phyloP scores from a whole-genome alignment of 53 echinoderm and acorn worm species.

The Luidia sarsii region DNA sequence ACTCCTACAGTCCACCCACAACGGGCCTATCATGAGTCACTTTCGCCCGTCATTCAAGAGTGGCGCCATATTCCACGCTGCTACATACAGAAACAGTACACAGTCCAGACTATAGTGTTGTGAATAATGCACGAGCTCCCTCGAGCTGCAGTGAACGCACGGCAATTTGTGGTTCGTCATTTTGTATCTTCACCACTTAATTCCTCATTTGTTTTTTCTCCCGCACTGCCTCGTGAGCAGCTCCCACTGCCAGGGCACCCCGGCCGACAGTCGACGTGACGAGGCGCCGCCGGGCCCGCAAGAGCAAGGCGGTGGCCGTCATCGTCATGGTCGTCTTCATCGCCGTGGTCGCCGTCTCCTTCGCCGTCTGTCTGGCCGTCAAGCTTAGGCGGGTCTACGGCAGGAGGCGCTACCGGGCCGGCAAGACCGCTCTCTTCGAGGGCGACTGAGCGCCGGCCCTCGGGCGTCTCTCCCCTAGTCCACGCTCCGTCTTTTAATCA shows the following conservation, averaged over 20 bases:
- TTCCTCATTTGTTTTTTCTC: neutral
- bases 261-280: neutral
- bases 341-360: conserved; percentile 4
- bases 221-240: neutral
- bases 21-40: too few relatives aligned
- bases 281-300: neutral
- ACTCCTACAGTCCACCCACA: too few relatives aligned
- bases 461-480: neutral
- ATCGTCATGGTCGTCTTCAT: conserved; percentile 23
- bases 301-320: neutral
- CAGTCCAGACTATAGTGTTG: too few relatives aligned
- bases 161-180: too few relatives aligned
- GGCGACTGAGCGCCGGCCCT: neutral
- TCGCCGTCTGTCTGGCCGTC: conserved; percentile 1
- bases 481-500: too few relatives aligned
- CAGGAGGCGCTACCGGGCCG: conserved; percentile 11
- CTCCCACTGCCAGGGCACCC: neutral
- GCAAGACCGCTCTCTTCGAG: neutral
- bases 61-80: too few relatives aligned
- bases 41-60: too few relatives aligned
- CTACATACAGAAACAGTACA: too few relatives aligned
- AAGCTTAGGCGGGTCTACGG: conserved; percentile 8
- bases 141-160: too few relatives aligned
- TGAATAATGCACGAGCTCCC: too few relatives aligned
- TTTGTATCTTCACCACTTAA: neutral